Percentiles rank a stretch among this genome's conserved stretches.
These are phyloP conservation scores for Eclectus roratus DNA, from an alignment of 2,113 vertebrate species.

Conservation along the genomic window DNA sequence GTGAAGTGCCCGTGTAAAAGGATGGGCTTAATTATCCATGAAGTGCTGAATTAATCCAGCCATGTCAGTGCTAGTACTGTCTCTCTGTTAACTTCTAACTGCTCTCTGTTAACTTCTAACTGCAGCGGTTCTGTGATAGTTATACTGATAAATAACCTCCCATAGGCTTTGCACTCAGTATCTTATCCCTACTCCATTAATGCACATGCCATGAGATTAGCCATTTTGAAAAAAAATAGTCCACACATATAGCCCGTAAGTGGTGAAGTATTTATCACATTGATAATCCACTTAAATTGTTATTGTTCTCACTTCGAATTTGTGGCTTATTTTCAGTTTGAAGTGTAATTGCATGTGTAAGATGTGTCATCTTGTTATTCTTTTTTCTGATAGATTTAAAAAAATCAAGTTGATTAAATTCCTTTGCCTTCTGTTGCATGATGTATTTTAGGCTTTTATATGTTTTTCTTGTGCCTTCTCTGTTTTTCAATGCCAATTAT, in stretches of 20 bases:
- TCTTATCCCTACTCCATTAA: not conserved
- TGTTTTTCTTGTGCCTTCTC: not conserved
- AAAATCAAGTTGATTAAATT: not conserved
- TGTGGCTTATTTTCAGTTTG: not conserved
- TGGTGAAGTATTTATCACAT: not conserved
- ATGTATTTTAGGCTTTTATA: not conserved
- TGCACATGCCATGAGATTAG: not conserved
- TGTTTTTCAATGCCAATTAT: not conserved
- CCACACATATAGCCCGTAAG: not conserved
- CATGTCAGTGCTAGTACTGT: not conserved
- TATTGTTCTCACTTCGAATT: not conserved
- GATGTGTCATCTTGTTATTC: not conserved
- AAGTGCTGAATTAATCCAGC: not conserved
- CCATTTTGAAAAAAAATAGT: not conserved
- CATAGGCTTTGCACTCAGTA: not conserved
- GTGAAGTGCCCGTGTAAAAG: not conserved
- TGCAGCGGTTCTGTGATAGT: not conserved
- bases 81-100: not conserved
- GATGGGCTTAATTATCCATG: not conserved
- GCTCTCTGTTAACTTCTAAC: not conserved
- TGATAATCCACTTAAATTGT: not conserved
- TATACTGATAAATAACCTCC: not conserved
- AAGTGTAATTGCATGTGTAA: not conserved
- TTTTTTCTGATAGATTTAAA: not conserved
- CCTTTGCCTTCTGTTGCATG: not conserved